Conservation (phyloP, 1,140 invertebrate genomes). For the Babylonia areolata region DNA sequence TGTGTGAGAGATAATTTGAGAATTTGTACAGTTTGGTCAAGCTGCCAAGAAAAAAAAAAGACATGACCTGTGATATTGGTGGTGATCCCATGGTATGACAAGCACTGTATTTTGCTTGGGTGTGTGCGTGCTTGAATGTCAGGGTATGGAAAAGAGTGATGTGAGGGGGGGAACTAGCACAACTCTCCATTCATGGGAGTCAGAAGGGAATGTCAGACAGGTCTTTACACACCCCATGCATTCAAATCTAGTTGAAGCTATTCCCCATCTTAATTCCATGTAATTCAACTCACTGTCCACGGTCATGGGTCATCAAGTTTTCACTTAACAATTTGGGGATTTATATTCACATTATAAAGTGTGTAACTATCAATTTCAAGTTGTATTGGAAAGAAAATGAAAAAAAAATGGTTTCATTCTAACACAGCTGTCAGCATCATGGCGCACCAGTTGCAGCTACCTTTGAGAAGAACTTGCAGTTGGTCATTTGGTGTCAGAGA, state of each 20-base stretch:
- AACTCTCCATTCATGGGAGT: neutral
- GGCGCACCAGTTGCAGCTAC: too few species aligned
- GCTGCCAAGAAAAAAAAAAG: neutral
- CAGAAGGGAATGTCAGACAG: neutral
- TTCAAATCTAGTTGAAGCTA: neutral
- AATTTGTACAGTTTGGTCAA: neutral
- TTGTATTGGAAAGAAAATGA: neutral
- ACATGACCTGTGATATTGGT: conserved; percentile 11
- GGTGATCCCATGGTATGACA: neutral
- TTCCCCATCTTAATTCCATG: neutral
- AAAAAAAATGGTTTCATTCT: neutral
- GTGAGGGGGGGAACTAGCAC: neutral
- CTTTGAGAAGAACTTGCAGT: too few species aligned
- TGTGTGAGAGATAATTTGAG: neutral
- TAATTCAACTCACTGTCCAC: neutral
- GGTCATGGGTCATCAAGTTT: neutral
- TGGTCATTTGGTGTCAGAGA: too few species aligned
- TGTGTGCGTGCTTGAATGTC: neutral
- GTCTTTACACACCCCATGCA: neutral
- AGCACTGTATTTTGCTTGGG: neutral
- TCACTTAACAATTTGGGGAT: neutral
- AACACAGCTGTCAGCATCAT: neutral
- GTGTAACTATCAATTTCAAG: too few species aligned
- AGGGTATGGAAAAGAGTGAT: neutral
- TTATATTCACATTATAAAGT: too few species aligned